Evolutionary conservation across 2,797 vertebrate genomes (phyloP).

Genomic region (Masticophis lateralis): DNA sequence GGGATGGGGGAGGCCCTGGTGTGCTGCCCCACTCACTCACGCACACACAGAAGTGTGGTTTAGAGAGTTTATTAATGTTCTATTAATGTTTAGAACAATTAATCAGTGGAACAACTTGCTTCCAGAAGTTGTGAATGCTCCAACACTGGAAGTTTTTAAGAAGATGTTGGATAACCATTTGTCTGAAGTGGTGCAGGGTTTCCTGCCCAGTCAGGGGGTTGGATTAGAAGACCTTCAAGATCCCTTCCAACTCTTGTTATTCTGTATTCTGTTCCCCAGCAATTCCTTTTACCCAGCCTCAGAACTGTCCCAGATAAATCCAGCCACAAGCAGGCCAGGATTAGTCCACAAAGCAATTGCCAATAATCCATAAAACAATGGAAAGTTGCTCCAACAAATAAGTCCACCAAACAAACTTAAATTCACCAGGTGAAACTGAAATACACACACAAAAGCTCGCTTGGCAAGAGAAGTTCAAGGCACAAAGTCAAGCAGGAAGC

Average conservation of each 20-base stretch:
- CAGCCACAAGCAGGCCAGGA: neutral
- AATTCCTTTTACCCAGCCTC: neutral
- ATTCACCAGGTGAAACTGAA: neutral
- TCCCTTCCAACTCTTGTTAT: too few relatives aligned
- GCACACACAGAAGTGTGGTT: neutral
- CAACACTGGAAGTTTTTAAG: too few relatives aligned
- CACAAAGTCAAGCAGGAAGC: neutral
- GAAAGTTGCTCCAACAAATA: neutral
- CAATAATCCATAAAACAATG: neutral
- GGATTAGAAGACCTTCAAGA: too few relatives aligned
- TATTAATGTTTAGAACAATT: neutral
- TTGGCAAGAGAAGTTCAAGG: neutral
- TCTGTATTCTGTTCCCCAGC: neutral
- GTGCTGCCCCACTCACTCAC: neutral
- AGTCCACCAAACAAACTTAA: neutral
- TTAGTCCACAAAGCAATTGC: neutral
- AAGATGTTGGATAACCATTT: too few relatives aligned
- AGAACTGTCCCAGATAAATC: neutral
- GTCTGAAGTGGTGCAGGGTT: too few relatives aligned
- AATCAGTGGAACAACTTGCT: too few relatives aligned
- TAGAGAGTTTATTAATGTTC: neutral
- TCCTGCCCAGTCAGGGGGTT: too few relatives aligned
- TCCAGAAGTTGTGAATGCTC: too few relatives aligned
- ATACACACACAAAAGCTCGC: neutral
- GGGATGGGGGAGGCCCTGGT: neutral